Evolutionary conservation across 2,888 invertebrate genomes (phyloP).

Genomic region (Ariolimax columbianus): DNA sequence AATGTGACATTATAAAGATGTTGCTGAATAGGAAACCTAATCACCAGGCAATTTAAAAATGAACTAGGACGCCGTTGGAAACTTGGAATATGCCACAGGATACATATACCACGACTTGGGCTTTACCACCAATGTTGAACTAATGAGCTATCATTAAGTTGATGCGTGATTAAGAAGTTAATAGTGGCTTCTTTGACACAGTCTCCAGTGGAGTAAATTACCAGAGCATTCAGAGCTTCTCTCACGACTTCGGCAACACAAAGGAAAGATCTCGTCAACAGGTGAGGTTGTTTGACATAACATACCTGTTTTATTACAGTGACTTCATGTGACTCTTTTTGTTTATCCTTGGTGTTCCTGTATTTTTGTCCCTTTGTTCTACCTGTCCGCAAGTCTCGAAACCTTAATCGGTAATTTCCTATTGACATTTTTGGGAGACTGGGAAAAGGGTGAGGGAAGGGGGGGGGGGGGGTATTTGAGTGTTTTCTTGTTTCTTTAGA

Average conservation of each 20-base stretch:
- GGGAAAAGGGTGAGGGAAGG: too few species aligned
- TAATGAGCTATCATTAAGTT: conserved; percentile 35
- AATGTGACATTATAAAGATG: not conserved
- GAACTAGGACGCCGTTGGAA: not conserved
- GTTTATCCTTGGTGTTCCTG: not conserved
- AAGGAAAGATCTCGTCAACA: not conserved
- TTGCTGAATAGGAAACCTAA: not conserved
- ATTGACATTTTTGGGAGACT: too few species aligned
- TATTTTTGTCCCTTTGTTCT: not conserved
- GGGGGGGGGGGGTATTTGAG: too few species aligned
- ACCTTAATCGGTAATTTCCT: not conserved
- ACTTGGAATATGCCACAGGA: not conserved
- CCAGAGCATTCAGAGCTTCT: not conserved
- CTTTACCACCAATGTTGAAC: conserved; percentile 11
- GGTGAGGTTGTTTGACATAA: not conserved
- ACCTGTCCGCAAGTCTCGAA: not conserved
- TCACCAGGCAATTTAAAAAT: conserved; percentile 12
- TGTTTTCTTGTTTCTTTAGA: too few species aligned
- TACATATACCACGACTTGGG: not conserved
- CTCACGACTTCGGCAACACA: not conserved
- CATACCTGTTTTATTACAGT: not conserved
- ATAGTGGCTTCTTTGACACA: not conserved
- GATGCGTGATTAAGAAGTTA: conserved; percentile 1
- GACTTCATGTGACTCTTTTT: not conserved
- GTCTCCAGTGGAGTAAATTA: not conserved